These are phyloP conservation scores for Dendrolimus punctatus DNA, from an alignment of 1,140 invertebrate genomes.

Conservation along the genomic window DNA sequence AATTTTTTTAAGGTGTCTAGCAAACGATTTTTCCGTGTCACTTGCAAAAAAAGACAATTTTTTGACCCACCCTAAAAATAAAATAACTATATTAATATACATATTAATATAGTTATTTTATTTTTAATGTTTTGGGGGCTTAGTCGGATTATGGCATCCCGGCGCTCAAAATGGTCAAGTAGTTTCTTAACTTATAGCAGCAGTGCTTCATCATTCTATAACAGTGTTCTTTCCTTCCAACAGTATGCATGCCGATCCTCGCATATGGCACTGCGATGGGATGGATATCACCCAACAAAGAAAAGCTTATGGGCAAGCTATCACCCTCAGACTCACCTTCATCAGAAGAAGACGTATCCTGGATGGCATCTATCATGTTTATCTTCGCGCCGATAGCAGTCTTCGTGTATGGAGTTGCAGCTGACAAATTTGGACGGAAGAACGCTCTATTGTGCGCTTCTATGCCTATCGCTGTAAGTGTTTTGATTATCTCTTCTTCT, in stretches of 20 bases:
- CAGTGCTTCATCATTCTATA: too few species aligned
- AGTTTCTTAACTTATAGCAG: neutral
- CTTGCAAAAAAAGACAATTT: too few species aligned
- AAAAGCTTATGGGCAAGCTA: slow-evolving; percentile 36
- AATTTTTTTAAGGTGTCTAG: too few species aligned
- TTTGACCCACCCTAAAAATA: too few species aligned
- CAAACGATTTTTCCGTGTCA: too few species aligned
- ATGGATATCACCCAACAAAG: slow-evolving; percentile 59
- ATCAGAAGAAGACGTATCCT: slow-evolving; percentile 51
- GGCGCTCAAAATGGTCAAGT: neutral
- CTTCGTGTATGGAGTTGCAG: slow-evolving; percentile 47
- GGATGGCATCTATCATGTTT: slow-evolving; percentile 65
- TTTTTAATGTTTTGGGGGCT: too few species aligned
- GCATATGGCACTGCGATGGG: slow-evolving; percentile 59
- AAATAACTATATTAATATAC: too few species aligned
- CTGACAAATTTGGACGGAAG: slow-evolving; percentile 56
- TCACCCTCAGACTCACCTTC: slow-evolving; percentile 29
- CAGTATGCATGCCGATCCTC: slow-evolving; percentile 59
- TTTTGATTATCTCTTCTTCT: neutral
- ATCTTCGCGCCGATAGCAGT: slow-evolving; percentile 60
- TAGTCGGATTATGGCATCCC: too few species aligned
- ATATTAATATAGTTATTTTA: too few species aligned
- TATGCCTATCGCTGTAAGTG: slow-evolving; percentile 48
- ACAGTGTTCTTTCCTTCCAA: slow-evolving; percentile 8
- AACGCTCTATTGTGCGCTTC: slow-evolving; percentile 42